Base-by-base conservation (phyloP, 1,140 invertebrate genomes). In the Gonatopus flavifemur region DNA sequence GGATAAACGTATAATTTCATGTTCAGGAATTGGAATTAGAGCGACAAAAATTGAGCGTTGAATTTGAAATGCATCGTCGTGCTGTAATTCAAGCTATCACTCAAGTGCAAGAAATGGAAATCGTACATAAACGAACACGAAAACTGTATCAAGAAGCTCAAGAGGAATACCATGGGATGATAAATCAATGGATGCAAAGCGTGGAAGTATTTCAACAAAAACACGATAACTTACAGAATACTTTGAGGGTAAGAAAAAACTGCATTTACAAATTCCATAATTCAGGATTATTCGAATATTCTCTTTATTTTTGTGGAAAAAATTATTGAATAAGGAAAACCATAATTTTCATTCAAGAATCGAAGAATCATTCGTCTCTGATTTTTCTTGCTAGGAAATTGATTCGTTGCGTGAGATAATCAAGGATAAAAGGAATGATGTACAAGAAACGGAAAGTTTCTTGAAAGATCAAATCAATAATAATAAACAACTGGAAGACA, bases 161-260 rank as follows among this genome's bases (percentile, higher is more conserved):
- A 18, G 59, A 61, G 13, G 76, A 79, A 49, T 67, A 74, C 31
- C 55, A 57, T 3, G 63, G 72, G 8, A 62, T 79, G 22, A 73
- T 80, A 47, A 63, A 66, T 42, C 76, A 77, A 19, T 80, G 77
- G 77, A 69, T 67, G 10, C 63, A 73, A 22, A 72, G 75, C 20
- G 66, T 69, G 0, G 43, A 53, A 3, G 62, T 79, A 31, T 56
- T 76, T 0, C 58, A 67, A 12, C 64, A 76, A 40, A 62, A 67
- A 21, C 72, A 80, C 25, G 51, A 69, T 19, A 52, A 56, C 37
- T 59, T 57, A 35, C 47, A 55, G 7, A 54, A 48, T 12, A 16
- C 38, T 18, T 19, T 66, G 15, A 51, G 38, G 33, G 62, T 59
- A 51, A 2, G 24, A 49, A 19, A 36, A 30, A 9, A 33, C 30